Evolutionary conservation across 1,140 invertebrate genomes (phyloP), one percentile per base, ranked within the genome.

Genomic region (Ceratina australensis): DNA sequence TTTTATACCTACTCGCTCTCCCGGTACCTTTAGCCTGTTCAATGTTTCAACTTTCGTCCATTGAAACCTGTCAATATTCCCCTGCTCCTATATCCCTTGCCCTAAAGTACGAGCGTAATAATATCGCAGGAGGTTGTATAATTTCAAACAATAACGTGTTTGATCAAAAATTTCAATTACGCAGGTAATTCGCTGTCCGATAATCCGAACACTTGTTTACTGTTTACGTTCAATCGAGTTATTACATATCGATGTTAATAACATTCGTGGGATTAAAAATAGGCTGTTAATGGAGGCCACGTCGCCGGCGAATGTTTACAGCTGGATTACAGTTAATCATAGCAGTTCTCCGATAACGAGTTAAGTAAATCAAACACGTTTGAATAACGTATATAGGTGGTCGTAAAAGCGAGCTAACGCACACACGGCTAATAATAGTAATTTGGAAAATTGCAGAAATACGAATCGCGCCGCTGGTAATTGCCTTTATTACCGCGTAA

Each of bases 321-420:
- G 68, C 73, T 33, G 18, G 63, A 78, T 77, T 73, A 68, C 47
- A 61, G 60, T 78, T 79, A 82, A 79, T 72, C 69, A 60, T 66
- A 57, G 69, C 78, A 79, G 79, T 82, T 79, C 77, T 82, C 73
- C 80, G 69, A 73, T 74, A 76, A 83, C 66, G 20, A 18, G 60
- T 79, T 79, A 82, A 83, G 78, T 82, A 82, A 82, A 82, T 82
- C 77, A 50, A 68, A 71, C 66, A 33, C 60, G 80, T 79, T 72
- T 71, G 71, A 71, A 33, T 69, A 79, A 79, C 61, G 74, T 26
- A 54, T 26, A 54, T 49, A 56, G 42, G n/a, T 5, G 33, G 28
- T 61, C 22, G 67, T 71, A 71, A 71, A 71, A 77, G 65, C 57
- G 74, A 60, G 52, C 33, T 71, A 77, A 71, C 61, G 66, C 54